Conservation (phyloP, 2,113 vertebrate genomes). For the Erythrocercus mccallii region DNA sequence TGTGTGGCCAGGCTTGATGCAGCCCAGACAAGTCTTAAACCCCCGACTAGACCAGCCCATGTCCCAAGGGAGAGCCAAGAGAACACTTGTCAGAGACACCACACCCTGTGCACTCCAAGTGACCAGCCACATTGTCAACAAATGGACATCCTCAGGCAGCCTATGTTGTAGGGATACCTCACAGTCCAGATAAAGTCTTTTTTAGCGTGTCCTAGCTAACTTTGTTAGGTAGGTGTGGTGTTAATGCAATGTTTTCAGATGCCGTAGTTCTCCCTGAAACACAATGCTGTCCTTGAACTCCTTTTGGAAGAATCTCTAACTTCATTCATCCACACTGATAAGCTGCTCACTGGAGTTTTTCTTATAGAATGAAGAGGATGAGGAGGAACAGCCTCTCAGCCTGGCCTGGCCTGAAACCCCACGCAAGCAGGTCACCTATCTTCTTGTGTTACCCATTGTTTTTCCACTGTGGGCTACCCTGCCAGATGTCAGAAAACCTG, state of each 20-base stretch:
- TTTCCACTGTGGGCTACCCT: conserved; percentile 90
- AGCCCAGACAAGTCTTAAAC: neutral
- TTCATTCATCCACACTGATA: neutral
- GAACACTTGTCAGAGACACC: neutral
- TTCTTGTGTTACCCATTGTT: conserved; percentile 89
- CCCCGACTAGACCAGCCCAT: neutral
- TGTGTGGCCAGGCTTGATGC: neutral
- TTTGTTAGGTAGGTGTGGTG: neutral
- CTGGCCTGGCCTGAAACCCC: conserved; percentile 88
- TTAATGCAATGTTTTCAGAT: neutral
- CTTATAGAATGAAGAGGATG: conserved; percentile 80
- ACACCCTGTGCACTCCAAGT: neutral
- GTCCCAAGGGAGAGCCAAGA: neutral
- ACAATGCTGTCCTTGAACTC: neutral
- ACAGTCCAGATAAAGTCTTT: neutral
- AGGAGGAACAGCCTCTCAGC: conserved; percentile 88
- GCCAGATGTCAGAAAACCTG: conserved; percentile 92
- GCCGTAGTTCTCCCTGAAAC: neutral
- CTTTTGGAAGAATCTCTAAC: neutral
- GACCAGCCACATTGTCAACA: neutral
- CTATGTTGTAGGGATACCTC: neutral
- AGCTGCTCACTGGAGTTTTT: neutral
- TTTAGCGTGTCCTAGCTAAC: neutral
- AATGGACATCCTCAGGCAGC: neutral
- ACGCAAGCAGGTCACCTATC: conserved; percentile 86